Evolutionary conservation across 2,113 vertebrate species (phyloP), one percentile per base, ranked within the genome.

Genomic region (Dinomys branickii): DNA sequence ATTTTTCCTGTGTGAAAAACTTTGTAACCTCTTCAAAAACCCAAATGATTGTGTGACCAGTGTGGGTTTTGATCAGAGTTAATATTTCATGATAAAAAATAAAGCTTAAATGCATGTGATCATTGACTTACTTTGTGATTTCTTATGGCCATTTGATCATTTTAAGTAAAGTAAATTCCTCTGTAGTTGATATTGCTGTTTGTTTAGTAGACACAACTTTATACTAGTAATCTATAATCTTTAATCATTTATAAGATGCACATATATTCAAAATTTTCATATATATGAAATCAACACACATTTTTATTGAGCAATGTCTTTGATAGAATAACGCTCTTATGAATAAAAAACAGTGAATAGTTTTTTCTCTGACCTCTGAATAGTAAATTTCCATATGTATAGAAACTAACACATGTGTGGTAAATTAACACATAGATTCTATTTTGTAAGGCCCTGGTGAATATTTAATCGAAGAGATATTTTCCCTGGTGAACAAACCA

Each of bases 281-380:
- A 91, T 41, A 28, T n/a, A 8, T 82, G 5, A 84, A 91, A 61
- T 50, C 35, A 94, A 3, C 38, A 73, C 35, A 7, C 12, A 81
- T 73, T 75, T 93, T 96, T n/a, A 63, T 54, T 63, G 20, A 7
- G 63, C 77, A 14, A 61, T 96, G 3, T 52, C 65, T 89, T 88
- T 44, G 16, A 81, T 71, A 59, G 3, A 88, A 67, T 63, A 6
- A 50, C 75, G 73, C n/a, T 22, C 4, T 84, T 81, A 2, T 86
- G 83, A 50, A 63, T 38, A 87, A 75, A 94, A 73, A 54, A 44
- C 2, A 58, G 2, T 10, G 2, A n/a, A 65, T 10, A n/a, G 0
- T 3, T 90, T 93, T 13, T 75, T 11, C 41, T 59, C 52, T 58
- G 17, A 47, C 13, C 22, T 75, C 41, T 75, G 22, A 38, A 5